Base-by-base conservation (phyloP, 2,113 vertebrate species). In the Notarius quadriscutis region DNA sequence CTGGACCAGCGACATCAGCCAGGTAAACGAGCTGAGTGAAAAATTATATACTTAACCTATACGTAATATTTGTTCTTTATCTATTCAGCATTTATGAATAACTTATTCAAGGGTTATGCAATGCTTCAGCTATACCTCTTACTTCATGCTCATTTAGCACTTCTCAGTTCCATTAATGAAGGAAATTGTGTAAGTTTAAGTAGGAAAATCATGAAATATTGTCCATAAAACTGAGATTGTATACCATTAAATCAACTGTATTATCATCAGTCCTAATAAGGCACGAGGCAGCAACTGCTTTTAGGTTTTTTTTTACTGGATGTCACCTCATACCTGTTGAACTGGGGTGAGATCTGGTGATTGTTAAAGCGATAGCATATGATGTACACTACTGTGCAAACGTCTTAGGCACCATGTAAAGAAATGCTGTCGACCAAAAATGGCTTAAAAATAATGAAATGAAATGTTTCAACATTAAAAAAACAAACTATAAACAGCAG, bases 1-100 rank as follows among this genome's bases (percentile, higher is more conserved):
- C 0, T 99, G 98, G 98, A 99, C 96, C 87, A 99, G 98, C 14
- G 98, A 99, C 92, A 99, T 99, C 89, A 99, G 98, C 91, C 98
- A 99, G 97, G 98, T 99, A 92, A 93, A 72, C 9, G 4, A 86
- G 20, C 51, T 11, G 15, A 58, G 50, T 27, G 50, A n/a, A 55
- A 27, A 27, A 50, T 51, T 22, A 6, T 11, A 22, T 50, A 50
- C 6, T 2, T 51, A 51, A 53, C 11, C 50, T 10, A 34, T 34
- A 34, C 1, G 20, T 50, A 25, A 75, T 75, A 48, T 48, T 74
- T 25, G 10, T 48, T 51, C 0, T 48, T 74, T 48, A 25, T 48
- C 20, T 12, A 63, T 20, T 41, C 34, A 81, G 79, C 53, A 20
- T n/a, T 60, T 11, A 41, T 10, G 4, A 22, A 55, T 58, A 14